A percentile compares a stretch with the other conserved stretches of the same genome.
Conservation (phyloP, 92 coral and sea anemone species). For the Porites evermanni region DNA sequence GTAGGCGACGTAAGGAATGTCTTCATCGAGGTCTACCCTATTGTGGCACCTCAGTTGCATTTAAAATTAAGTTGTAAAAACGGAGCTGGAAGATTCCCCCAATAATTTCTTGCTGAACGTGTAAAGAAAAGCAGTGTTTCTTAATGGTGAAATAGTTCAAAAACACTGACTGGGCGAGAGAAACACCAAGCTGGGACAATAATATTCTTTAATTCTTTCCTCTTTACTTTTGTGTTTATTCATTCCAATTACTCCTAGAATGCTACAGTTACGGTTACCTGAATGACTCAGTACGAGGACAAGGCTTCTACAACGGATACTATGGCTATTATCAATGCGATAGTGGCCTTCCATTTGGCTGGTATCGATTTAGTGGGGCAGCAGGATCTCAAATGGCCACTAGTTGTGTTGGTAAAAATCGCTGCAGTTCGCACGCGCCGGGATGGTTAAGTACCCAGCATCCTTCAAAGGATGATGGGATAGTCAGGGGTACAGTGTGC, state of each 20-base stretch:
- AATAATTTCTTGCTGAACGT: no score
- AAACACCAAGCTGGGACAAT: no score
- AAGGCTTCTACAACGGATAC: constrained; percentile 26
- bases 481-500: constrained; percentile 42
- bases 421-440: constrained; percentile 52
- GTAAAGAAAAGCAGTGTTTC: no score
- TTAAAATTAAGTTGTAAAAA: no score
- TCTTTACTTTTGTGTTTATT: background rate
- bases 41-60: no score
- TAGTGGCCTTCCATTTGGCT: constrained; percentile 21
- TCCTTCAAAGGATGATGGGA: constrained; percentile 54
- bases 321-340: constrained; percentile 41
- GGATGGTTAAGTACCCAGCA: constrained; percentile 65
- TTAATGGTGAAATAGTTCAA: no score
- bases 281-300: constrained; percentile 15
- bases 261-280: constrained; percentile 3
- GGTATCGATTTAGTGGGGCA: constrained; percentile 66
- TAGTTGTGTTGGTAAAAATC: constrained; percentile 20
- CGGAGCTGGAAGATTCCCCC: no score
- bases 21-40: no score
- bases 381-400: constrained; percentile 67
- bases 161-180: no score
- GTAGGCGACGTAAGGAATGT: no score
- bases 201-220: background rate
- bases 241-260: background rate